These are phyloP conservation scores for Pangasianodon gigas DNA, from an alignment of 2,113 vertebrate species.

Conservation along the genomic window DNA sequence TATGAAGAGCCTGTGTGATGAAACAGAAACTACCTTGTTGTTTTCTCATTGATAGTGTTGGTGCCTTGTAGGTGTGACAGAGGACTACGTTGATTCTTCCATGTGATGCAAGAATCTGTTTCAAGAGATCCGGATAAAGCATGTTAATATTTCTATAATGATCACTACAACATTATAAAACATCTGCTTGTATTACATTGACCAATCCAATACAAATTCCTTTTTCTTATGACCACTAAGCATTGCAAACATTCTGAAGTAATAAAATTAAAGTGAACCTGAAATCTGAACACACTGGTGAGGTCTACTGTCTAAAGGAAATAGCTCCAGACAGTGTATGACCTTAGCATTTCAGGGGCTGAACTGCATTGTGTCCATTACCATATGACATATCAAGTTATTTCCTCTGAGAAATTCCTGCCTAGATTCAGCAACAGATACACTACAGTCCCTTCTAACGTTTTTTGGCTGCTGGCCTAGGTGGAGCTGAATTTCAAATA, in stretches of 20 bases:
- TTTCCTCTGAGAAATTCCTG: constrained; percentile 43
- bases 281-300: constrained; percentile 2
- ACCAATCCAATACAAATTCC: neutral
- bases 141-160: neutral
- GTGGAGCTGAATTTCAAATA: neutral
- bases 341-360: constrained; percentile 14
- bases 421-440: constrained; percentile 17
- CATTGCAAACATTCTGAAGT: neutral
- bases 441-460: neutral
- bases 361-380: constrained; percentile 40
- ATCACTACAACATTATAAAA: neutral
- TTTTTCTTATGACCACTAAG: neutral
- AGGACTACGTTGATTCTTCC: constrained; percentile 84
- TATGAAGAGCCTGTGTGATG: neutral
- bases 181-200: neutral
- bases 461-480: neutral
- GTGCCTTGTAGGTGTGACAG: constrained; percentile 92
- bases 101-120: constrained; percentile 71
- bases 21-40: constrained; percentile 75
- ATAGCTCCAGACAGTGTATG: constrained; percentile 36
- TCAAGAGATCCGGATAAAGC: neutral
- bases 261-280: constrained; percentile 4
- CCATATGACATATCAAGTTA: constrained; percentile 31
- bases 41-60: constrained; percentile 85
- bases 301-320: constrained; percentile 39